These are phyloP conservation scores for Discoglossus pictus DNA, from an alignment of 2,797 vertebrate genomes.

Conservation along the genomic window DNA sequence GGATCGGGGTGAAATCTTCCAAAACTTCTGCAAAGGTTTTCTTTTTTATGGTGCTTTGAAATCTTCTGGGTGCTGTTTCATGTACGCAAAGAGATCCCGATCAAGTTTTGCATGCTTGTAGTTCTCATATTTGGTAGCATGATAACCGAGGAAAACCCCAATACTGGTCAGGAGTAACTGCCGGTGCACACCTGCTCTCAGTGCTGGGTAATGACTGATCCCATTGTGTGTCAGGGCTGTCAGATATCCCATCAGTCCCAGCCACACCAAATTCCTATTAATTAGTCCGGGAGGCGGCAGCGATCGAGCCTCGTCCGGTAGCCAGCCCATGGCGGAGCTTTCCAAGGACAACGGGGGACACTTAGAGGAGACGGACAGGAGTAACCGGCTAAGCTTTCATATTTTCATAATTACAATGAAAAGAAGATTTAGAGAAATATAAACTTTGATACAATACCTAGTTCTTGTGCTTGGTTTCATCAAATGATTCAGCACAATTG, in stretches of 20 bases:
- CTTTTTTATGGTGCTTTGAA: constrained; percentile 76
- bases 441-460: too few species aligned
- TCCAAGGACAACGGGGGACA: constrained; percentile 54
- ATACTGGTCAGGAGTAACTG: constrained; percentile 75
- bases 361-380: constrained; percentile 52
- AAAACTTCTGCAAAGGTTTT: constrained; percentile 77
- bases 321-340: constrained; percentile 61
- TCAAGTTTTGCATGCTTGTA: constrained; percentile 76
- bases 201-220: constrained; percentile 69
- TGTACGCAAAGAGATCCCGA: constrained; percentile 79
- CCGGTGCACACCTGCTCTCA: constrained; percentile 82
- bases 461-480: too few species aligned
- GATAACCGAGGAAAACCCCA: constrained; percentile 85
- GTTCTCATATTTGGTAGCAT: constrained; percentile 71
- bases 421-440: too few species aligned
- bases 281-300: constrained; percentile 80
- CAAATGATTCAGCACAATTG: too few species aligned
- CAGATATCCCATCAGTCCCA: constrained; percentile 71
- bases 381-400: not conserved
- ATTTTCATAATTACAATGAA: too few species aligned
- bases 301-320: constrained; percentile 76
- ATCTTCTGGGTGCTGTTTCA: constrained; percentile 74
- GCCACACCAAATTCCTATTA: constrained; percentile 75
- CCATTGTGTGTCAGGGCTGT: constrained; percentile 72
- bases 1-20: constrained; percentile 81